Percentiles rank a stretch among this genome's conserved stretches.
Evolutionary conservation across 2,888 invertebrate genomes (phyloP).

Genomic region (Caenorhabditis panamensis): DNA sequence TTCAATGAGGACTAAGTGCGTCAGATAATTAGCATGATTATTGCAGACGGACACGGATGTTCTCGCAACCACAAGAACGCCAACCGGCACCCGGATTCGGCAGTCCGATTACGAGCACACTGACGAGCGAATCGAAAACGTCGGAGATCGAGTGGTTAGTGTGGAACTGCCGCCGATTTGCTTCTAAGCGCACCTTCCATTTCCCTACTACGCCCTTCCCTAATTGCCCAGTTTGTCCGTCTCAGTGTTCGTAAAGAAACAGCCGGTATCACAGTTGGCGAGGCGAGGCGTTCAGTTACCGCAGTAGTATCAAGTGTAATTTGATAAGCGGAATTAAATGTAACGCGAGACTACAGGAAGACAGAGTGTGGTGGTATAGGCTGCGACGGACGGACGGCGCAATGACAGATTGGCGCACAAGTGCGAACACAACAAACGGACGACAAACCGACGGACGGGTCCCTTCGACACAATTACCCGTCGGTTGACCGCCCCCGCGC

Average conservation of each 20-base stretch:
- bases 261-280: conserved; percentile 27
- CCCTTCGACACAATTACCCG: conserved; percentile 48
- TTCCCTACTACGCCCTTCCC: neutral
- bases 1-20: neutral
- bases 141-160: conserved; percentile 47
- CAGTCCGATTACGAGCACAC: conserved; percentile 44
- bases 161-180: neutral
- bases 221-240: neutral
- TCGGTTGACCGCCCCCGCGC: conserved; percentile 44
- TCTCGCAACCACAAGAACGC: conserved; percentile 53
- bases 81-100: conserved; percentile 33
- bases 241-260: conserved; percentile 4
- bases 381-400: conserved; percentile 7
- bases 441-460: conserved; percentile 17
- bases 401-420: conserved; percentile 60
- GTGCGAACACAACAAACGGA: conserved; percentile 37
- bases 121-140: conserved; percentile 30
- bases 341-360: conserved; percentile 12
- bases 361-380: neutral
- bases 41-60: conserved; percentile 53
- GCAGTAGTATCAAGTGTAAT: conserved; percentile 50
- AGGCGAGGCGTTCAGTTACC: conserved; percentile 35
- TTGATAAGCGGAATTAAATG: conserved; percentile 47
- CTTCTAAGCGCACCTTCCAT: no score
- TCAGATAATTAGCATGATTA: conserved; percentile 10